These are phyloP conservation scores for Mystacornis crossleyi DNA, from an alignment of 2,113 vertebrate genomes.

Conservation along the genomic window DNA sequence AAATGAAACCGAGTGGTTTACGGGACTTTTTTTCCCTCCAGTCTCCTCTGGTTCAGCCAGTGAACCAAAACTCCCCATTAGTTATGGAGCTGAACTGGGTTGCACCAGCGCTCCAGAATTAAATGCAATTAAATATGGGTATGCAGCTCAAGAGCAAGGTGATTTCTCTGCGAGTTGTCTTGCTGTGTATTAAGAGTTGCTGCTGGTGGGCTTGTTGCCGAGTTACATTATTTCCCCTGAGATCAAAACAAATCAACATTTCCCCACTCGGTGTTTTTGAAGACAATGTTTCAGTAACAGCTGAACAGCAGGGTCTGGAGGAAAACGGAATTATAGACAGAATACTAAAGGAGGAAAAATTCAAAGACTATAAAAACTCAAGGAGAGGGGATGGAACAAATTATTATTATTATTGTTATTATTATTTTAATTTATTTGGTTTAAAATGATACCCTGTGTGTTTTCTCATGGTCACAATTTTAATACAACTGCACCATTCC, in stretches of 20 bases:
- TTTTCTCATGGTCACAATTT: not conserved
- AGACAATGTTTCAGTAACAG: not conserved
- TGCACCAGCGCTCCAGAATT: not conserved
- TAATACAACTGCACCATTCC: fast-evolving
- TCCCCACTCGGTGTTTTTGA: not conserved
- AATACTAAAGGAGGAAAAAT: constrained; percentile 4
- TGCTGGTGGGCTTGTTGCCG: not conserved
- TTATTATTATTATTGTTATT: not conserved
- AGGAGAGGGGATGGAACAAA: not conserved
- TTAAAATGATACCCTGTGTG: not conserved
- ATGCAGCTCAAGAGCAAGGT: constrained; percentile 30
- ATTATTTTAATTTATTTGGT: not conserved
- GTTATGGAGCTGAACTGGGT: not conserved
- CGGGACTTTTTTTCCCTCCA: not conserved
- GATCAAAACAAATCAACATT: constrained; percentile 61
- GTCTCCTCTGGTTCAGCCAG: not conserved
- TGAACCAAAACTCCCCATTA: not conserved
- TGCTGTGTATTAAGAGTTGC: not conserved
- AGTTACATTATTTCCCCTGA: constrained; percentile 59
- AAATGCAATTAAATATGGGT: constrained; percentile 42
- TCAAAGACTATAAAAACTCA: not conserved
- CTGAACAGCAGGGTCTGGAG: constrained; percentile 39
- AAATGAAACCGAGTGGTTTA: not conserved
- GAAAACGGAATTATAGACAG: not conserved
- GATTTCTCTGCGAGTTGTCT: constrained; percentile 27